Conservation (phyloP, 2,888 invertebrate genomes). For the Apeira syringaria region DNA sequence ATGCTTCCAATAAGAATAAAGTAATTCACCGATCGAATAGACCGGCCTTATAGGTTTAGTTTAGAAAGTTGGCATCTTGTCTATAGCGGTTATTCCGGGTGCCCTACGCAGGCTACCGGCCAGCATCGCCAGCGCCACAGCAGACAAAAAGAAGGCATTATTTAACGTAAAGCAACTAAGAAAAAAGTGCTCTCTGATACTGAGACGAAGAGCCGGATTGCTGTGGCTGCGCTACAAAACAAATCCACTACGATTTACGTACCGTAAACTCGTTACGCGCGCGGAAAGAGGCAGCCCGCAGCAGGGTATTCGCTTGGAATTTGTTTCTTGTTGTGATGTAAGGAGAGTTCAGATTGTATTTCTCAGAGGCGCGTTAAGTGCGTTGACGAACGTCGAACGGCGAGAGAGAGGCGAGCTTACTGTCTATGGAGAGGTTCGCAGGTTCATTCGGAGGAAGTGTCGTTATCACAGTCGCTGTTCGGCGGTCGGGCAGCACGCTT, state of each 20-base stretch:
- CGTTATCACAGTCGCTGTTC: conserved; percentile 82
- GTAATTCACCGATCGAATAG: conserved; percentile 65
- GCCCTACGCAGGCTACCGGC: conserved; percentile 64
- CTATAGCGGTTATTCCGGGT: conserved; percentile 73
- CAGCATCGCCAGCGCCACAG: conserved; percentile 41
- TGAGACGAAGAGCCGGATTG: conserved; percentile 72
- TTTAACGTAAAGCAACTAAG: conserved; percentile 66
- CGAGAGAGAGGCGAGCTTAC: conserved; percentile 73
- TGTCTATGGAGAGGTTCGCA: conserved; percentile 68
- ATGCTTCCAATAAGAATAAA: conserved; percentile 72
- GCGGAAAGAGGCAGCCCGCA: conserved; percentile 57
- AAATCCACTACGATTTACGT: conserved; percentile 81
- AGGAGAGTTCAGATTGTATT: conserved; percentile 53
- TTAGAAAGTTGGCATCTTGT: conserved; percentile 82
- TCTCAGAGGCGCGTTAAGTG: conserved; percentile 46
- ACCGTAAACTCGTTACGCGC: conserved; percentile 81
- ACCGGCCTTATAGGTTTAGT: conserved; percentile 72
- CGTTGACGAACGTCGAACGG: conserved; percentile 46
- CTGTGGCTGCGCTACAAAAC: conserved; percentile 69
- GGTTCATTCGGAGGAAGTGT: conserved; percentile 74
- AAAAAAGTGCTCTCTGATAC: conserved; percentile 69
- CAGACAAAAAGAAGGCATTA: conserved; percentile 72
- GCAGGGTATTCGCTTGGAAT: conserved; percentile 45
- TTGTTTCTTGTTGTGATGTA: conserved; percentile 53
- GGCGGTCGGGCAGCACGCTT: conserved; percentile 71